A percentile compares a stretch with the other conserved stretches of the same genome.
Conservation (phyloP, 2,888 invertebrate species). For the Dioctria rufipes region DNA sequence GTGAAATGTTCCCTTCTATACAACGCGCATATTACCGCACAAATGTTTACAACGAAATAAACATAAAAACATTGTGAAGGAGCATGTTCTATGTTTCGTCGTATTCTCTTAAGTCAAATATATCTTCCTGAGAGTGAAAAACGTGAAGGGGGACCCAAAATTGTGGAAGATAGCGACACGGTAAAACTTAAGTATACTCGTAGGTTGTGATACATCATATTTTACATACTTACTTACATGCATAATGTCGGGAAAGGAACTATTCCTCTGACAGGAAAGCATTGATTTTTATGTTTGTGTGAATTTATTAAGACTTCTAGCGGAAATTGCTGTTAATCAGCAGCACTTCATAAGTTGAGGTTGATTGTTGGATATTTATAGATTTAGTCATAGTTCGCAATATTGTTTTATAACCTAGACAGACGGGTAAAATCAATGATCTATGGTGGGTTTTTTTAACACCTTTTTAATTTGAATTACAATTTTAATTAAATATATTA, state of each 20-base stretch:
- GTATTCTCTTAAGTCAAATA: conserved; percentile 43
- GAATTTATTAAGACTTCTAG: not conserved
- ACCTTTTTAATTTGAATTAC: too few relatives aligned
- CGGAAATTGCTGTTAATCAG: not conserved
- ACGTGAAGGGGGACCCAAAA: conserved; percentile 13
- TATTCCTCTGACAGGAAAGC: not conserved
- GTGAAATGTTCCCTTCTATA: conserved; percentile 23
- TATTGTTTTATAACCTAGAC: too few relatives aligned
- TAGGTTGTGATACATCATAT: not conserved
- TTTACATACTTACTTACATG: not conserved
- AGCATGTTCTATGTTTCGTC: conserved; percentile 20
- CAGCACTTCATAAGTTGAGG: not conserved
- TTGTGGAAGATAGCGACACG: not conserved
- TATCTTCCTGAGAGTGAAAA: not conserved
- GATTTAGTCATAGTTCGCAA: too few relatives aligned
- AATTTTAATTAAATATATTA: too few relatives aligned
- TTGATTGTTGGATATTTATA: too few relatives aligned
- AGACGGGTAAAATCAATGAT: too few relatives aligned
- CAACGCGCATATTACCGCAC: conserved; percentile 9
- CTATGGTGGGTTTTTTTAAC: too few relatives aligned
- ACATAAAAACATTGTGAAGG: conserved; percentile 23
- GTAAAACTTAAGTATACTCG: not conserved
- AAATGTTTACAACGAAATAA: conserved; percentile 41
- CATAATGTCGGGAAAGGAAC: not conserved
- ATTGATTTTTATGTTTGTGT: not conserved